Evolutionary conservation across 2,888 invertebrate genomes (phyloP), one percentile per base, ranked within the genome.

Genomic region (Tenthredo scrophulariae): DNA sequence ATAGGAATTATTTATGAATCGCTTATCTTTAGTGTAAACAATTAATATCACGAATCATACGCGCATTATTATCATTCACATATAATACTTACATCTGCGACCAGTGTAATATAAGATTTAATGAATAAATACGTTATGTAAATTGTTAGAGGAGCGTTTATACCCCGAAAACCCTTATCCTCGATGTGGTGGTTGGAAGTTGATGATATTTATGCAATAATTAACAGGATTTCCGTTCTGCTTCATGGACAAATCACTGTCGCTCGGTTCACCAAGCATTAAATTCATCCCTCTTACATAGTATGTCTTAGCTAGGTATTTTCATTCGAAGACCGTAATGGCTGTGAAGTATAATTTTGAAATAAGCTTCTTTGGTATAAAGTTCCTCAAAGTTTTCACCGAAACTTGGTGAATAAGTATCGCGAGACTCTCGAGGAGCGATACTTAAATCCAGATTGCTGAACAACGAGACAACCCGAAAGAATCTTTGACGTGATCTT

Each of bases 111-210:
- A 75, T 74, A 75, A 84, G 79, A 77, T 26, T 43, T 67, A 29
- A 80, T 65, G 75, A 84, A 84, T 84, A 84, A 84, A 84, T 58
- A 29, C 80, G 54, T 84, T 79, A 62, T 84, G 58, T 84, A 65
- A 62, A 77, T 77, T 77, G 62, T 77, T 77, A 54, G 9, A 10
- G 7, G 46, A 7, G 15, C 22, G 1, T 62, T 13, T 26, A 9
- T 62, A 62, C 22, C 13, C 22, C 1, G 9, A 22, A 1, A 26
- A 10, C 9, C 62, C 26, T 26, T 2, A 26, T 62, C 62, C 62
- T 22, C 7, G 0, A 62, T 62, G 1, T 18, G 2, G 62, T 9
- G n/a, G 4, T 22, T n/a, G 0, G 0, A 58, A 58, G 26, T 58
- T 10, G 7, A 22, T 2, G 5, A 58, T 58, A n/a, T 58, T 58